These are phyloP conservation scores for Rhagonycha fulva DNA, from an alignment of 2,888 invertebrate species.

Conservation along the genomic window DNA sequence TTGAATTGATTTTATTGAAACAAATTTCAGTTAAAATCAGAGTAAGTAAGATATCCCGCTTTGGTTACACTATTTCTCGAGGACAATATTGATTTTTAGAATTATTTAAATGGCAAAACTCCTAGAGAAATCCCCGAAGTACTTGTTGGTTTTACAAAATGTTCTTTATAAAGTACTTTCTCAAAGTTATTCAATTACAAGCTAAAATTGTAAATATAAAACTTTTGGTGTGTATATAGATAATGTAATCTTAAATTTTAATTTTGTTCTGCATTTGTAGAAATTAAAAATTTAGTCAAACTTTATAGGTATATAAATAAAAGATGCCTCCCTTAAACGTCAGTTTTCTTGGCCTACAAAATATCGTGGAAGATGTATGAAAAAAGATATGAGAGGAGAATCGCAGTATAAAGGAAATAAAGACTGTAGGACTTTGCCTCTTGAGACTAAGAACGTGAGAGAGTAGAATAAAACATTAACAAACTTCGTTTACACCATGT, in stretches of 20 bases:
- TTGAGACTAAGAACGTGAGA: conserved; percentile 44
- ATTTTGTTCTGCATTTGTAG: conserved; percentile 16
- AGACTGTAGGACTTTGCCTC: conserved; percentile 44
- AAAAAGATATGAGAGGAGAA: conserved; percentile 53
- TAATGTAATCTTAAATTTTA: conserved; percentile 10
- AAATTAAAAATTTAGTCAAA: conserved; percentile 48
- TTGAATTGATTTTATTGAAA: neutral
- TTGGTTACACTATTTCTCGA: neutral
- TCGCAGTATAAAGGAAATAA: conserved; percentile 53
- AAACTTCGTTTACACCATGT: conserved; percentile 29
- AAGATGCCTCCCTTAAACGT: conserved; percentile 48
- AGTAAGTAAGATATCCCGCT: neutral
- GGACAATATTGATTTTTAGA: conserved; percentile 15
- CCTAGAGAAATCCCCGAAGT: neutral
- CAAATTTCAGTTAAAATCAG: neutral
- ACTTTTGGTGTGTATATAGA: neutral
- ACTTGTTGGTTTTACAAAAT: neutral
- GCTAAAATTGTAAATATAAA: conserved; percentile 6
- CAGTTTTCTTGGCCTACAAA: conserved; percentile 48
- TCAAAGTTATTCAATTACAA: conserved; percentile 19
- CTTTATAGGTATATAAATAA: conserved; percentile 49
- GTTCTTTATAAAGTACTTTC: neutral
- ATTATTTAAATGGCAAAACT: conserved; percentile 16
- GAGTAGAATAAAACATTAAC: conserved; percentile 38
- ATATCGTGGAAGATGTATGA: conserved; percentile 51